Evolutionary conservation across 2,888 invertebrate species (phyloP).

Genomic region (Opisthograptis luteolata): DNA sequence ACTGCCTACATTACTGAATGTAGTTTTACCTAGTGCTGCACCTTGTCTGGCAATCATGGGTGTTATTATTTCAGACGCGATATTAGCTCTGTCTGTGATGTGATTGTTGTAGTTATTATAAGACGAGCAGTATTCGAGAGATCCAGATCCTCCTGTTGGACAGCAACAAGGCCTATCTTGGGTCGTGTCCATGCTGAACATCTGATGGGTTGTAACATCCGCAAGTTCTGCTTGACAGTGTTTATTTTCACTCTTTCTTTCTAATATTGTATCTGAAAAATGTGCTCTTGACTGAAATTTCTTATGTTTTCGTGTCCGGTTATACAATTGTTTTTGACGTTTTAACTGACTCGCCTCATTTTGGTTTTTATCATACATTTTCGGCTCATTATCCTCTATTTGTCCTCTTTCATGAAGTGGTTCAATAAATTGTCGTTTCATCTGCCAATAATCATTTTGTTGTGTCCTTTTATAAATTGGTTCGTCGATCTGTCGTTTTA

Average conservation of each 20-base stretch:
- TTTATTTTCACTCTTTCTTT: slow-evolving; percentile 7
- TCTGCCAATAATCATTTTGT: background rate
- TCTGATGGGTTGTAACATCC: slow-evolving; percentile 6
- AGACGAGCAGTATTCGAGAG: slow-evolving; percentile 1
- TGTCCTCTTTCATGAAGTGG: background rate
- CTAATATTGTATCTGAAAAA: slow-evolving; percentile 2
- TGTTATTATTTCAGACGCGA: slow-evolving; percentile 47
- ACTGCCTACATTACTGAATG: background rate
- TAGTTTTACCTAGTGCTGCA: slow-evolving; percentile 39
- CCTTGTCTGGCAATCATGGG: slow-evolving; percentile 50
- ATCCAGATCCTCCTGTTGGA: slow-evolving; percentile 17
- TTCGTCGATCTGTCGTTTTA: background rate
- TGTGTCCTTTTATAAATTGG: background rate
- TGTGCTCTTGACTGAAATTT: background rate
- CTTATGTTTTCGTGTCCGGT: background rate
- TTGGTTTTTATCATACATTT: background rate
- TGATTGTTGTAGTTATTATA: slow-evolving; percentile 3
- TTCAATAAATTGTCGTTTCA: background rate
- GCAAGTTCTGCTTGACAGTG: slow-evolving; percentile 13
- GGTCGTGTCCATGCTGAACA: slow-evolving; percentile 52
- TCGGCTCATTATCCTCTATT: background rate
- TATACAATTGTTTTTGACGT: background rate
- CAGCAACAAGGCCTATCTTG: slow-evolving; percentile 58
- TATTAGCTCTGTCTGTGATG: slow-evolving; percentile 28
- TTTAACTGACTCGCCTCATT: background rate